These are phyloP conservation scores for Herminia tarsipennalis DNA, from an alignment of 2,888 invertebrate species.

Conservation along the genomic window DNA sequence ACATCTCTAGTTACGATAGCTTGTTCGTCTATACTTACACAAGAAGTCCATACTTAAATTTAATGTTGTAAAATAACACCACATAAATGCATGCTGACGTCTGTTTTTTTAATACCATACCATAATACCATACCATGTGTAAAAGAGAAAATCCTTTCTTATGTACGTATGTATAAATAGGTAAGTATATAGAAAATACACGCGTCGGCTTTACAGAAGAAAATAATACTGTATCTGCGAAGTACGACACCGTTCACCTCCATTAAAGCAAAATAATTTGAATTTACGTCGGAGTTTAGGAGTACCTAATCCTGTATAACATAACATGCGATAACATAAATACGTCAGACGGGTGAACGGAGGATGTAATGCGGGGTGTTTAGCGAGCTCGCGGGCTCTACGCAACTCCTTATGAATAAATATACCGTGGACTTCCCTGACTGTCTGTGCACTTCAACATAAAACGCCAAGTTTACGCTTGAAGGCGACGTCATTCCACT, in stretches of 20 bases:
- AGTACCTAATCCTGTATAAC: constrained; percentile 51
- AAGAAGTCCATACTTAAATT: no score
- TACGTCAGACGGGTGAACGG: constrained; percentile 57
- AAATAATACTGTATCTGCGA: neutral
- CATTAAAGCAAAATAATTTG: constrained; percentile 46
- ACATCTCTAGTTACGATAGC: no score
- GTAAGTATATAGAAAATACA: no score
- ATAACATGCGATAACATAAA: constrained; percentile 53
- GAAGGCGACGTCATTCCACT: constrained; percentile 45
- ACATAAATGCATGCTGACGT: no score
- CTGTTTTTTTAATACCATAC: no score
- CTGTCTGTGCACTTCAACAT: constrained; percentile 35
- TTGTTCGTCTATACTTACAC: no score
- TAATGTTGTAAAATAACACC: no score
- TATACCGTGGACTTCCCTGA: constrained; percentile 47
- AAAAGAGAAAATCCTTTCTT: no score
- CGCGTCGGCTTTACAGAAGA: no score
- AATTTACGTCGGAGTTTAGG: constrained; percentile 40
- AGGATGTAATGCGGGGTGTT: constrained; percentile 61
- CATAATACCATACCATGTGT: no score
- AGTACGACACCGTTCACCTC: constrained; percentile 6
- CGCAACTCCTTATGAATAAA: constrained; percentile 60
- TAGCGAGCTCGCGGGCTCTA: constrained; percentile 51
- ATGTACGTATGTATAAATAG: no score
- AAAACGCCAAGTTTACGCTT: constrained; percentile 40